Conservation (phyloP, 2,797 vertebrate species). For the Echeneis naucrates region DNA sequence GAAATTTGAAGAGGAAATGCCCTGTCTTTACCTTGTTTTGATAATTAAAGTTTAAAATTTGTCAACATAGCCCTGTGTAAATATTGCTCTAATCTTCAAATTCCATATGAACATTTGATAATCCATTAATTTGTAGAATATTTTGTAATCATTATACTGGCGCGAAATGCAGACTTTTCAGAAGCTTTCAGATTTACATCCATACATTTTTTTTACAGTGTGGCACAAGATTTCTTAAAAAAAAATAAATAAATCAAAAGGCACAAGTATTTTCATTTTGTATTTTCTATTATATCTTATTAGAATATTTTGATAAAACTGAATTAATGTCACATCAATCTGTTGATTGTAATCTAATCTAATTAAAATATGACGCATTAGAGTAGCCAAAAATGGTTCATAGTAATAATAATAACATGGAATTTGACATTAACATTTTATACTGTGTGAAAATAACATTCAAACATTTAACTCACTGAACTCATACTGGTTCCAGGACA, state of each 20-base stretch:
- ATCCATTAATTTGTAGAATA: neutral
- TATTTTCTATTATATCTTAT: too few species aligned
- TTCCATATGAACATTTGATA: neutral
- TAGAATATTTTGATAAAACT: too few species aligned
- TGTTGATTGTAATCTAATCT: neutral
- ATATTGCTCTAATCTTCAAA: too few species aligned
- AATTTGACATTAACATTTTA: neutral
- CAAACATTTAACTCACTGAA: neutral
- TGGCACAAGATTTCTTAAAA: too few species aligned
- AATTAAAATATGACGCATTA: neutral
- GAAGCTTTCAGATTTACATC: neutral
- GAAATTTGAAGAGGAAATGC: too few species aligned
- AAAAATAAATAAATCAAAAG: too few species aligned
- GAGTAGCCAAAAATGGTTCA: neutral
- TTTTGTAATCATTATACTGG: neutral
- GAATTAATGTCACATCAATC: neutral
- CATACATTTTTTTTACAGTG: neutral
- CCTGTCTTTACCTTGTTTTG: too few species aligned
- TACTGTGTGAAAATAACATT: too few species aligned
- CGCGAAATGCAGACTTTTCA: neutral
- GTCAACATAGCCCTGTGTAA: too few species aligned
- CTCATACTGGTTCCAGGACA: conserved; percentile 18
- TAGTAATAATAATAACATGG: neutral
- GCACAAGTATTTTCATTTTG: neutral
- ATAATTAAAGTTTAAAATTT: neutral